Evolutionary conservation across 1,140 invertebrate genomes (phyloP).

Genomic region (Argopecten irradians): DNA sequence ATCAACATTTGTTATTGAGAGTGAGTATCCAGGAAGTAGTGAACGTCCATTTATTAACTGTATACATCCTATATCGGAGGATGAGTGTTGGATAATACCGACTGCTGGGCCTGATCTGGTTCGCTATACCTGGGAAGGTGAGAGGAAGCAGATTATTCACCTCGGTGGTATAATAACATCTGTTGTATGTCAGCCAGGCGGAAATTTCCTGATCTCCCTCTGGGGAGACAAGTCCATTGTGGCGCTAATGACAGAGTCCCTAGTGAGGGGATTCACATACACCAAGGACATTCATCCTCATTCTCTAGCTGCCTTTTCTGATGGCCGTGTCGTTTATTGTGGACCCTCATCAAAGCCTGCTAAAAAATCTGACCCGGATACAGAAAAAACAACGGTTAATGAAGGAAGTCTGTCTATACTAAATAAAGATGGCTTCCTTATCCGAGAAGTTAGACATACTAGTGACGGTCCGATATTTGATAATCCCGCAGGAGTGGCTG

Average conservation of each 20-base stretch:
- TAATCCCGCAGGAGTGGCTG: background rate
- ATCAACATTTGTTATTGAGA: slow-evolving; percentile 1
- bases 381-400: background rate
- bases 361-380: slow-evolving; percentile 1
- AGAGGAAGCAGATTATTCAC: background rate
- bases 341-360: background rate
- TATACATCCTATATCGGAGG: background rate
- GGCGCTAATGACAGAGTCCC: background rate
- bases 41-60: background rate
- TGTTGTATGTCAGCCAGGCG: background rate
- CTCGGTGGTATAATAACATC: slow-evolving; percentile 1
- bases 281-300: background rate
- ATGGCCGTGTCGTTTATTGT: background rate
- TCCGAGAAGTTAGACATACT: background rate
- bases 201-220: background rate
- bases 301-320: background rate
- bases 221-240: background rate
- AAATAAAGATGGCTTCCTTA: background rate
- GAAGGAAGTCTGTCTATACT: background rate
- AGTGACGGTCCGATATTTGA: background rate
- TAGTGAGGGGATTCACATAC: background rate
- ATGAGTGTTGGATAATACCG: background rate
- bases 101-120: background rate
- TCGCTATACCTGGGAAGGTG: background rate
- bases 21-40: background rate